Evolutionary conservation across 2,797 vertebrate species (phyloP), one percentile per base, ranked within the genome.

Genomic region (Spondyliosoma cantharus): DNA sequence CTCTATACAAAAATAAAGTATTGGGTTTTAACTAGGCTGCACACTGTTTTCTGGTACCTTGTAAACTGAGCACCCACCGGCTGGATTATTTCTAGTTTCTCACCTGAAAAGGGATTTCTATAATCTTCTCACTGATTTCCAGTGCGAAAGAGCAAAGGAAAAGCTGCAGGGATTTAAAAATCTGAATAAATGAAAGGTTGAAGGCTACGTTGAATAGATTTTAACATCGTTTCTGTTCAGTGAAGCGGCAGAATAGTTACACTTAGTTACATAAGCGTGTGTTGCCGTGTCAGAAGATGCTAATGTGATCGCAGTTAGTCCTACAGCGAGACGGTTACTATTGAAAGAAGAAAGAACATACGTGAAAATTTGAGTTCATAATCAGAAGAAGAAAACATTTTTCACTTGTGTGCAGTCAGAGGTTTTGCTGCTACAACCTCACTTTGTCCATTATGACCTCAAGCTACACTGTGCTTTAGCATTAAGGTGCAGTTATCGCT

Each of bases 81-180:
- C 29, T 54, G 29, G 54, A 69, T 81, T 73, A 54, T 76, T 80
- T 75, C 16, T 17, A 46, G 25, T 59, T 59, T 45, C 69, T 87
- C 70, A 84, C 74, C 50, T 84, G 71, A 76, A 80, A 78, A 11
- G 64, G 73, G 75, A 65, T 83, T 84, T 20, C 54, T 74, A 3
- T 77, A 74, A 84, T 83, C 72, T 74, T 74, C 53, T 42, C 37
- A 48, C 58, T 59, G 56, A 54, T 67, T 65, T 65, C 11, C 43
- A 54, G 56, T 29, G 61, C 25, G 48, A 61, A 59, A 25, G 17
- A 19, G 32, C 15, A 52, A 32, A 58, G 45, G 4, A 71, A 60
- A 64, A 27, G 50, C 2, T 2, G n/a, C 13, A 5, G 17, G 59
- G 16, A 50, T 83, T 76, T 65, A 37, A 61, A 60, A 45, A 37